These are phyloP conservation scores for Brachymystax lenok DNA, from an alignment of 2,797 vertebrate genomes.

Conservation along the genomic window DNA sequence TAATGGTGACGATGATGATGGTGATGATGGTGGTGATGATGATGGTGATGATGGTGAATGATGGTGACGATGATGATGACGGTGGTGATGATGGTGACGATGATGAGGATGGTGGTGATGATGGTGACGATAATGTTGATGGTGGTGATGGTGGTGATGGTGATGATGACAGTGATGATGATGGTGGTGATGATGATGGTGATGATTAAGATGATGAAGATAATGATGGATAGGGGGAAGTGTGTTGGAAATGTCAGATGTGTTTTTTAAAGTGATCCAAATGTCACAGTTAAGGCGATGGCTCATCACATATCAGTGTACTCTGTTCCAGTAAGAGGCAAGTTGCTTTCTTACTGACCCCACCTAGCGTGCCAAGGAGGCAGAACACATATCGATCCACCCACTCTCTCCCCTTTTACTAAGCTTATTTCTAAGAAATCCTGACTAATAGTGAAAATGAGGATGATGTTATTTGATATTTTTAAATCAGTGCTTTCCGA, in stretches of 20 bases:
- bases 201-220: not conserved
- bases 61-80: too few species aligned
- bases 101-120: too few species aligned
- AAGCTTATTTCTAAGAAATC: not conserved
- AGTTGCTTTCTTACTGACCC: not conserved
- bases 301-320: not conserved
- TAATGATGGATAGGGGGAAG: not conserved
- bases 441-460: not conserved
- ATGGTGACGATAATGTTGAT: too few species aligned
- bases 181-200: too few species aligned
- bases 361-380: not conserved
- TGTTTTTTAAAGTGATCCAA: not conserved
- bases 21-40: too few species aligned
- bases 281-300: not conserved
- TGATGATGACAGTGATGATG: rapidly evolving
- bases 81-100: too few species aligned
- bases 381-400: not conserved
- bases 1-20: too few species aligned
- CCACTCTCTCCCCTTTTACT: not conserved
- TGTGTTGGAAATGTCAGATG: not conserved
- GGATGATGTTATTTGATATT: not conserved
- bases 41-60: too few species aligned
- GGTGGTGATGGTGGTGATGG: too few species aligned
- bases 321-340: not conserved
- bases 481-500: not conserved